These are phyloP conservation scores for Prosopocoilus inquinatus DNA, from an alignment of 2,888 invertebrate genomes.

Conservation along the genomic window DNA sequence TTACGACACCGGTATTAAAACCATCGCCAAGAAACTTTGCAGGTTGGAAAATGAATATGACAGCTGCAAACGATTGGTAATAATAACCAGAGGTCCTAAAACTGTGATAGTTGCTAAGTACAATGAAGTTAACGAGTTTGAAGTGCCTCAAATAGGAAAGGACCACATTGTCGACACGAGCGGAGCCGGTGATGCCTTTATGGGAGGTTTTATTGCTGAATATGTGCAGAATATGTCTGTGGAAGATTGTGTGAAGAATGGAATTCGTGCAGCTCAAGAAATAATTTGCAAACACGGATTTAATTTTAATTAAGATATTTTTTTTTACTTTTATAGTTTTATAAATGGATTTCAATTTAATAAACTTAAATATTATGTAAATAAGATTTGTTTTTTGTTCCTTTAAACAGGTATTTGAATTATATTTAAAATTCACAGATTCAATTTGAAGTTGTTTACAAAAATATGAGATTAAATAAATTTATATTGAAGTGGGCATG, in stretches of 20 bases:
- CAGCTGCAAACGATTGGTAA: slow-evolving; percentile 7
- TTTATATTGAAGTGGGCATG: no score
- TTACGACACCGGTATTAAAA: background rate
- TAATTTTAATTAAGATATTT: slow-evolving; percentile 16
- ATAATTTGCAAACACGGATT: slow-evolving; percentile 29
- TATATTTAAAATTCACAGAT: no score
- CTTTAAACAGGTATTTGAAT: no score
- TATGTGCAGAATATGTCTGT: slow-evolving; percentile 21
- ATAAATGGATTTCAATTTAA: no score
- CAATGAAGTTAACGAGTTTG: slow-evolving; percentile 16
- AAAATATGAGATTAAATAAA: no score
- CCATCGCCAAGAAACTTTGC: background rate
- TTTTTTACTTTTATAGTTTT: background rate
- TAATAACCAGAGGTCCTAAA: slow-evolving; percentile 33
- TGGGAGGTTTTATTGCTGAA: slow-evolving; percentile 32
- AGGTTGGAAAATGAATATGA: background rate
- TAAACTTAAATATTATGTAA: no score
- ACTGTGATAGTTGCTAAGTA: slow-evolving; percentile 23
- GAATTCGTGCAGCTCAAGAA: slow-evolving; percentile 23
- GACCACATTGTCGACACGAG: slow-evolving; percentile 30
- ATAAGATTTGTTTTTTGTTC: no score
- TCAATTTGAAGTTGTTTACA: no score
- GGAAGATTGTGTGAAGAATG: slow-evolving; percentile 26
- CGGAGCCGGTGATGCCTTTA: slow-evolving; percentile 39
- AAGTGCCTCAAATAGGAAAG: slow-evolving; percentile 19